phyloP scores from a whole-genome alignment of 2,113 vertebrate species.

The Rhombomys opimus region DNA sequence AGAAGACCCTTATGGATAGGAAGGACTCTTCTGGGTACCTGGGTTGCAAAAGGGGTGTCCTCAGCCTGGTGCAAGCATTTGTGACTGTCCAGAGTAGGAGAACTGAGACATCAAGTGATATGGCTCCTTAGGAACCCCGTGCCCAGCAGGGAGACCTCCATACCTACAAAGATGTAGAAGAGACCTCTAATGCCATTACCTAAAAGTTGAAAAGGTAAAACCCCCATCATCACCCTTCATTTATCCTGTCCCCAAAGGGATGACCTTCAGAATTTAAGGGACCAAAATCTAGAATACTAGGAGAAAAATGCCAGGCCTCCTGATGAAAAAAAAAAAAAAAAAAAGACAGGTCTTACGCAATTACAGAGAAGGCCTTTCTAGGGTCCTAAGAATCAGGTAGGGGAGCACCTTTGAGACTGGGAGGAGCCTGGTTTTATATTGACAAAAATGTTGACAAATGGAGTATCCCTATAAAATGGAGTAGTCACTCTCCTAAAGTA shows the following conservation, averaged over 20 bases:
- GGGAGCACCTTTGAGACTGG: not conserved
- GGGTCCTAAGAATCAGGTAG: slow-evolving; percentile 5
- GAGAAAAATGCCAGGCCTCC: not conserved
- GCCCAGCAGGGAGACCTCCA: not conserved
- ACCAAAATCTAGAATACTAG: slow-evolving; percentile 35
- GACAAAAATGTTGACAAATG: not conserved
- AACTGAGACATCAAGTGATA: not conserved
- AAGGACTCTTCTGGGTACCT: not conserved
- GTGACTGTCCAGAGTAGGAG: not conserved
- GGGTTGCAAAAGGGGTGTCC: slow-evolving; percentile 28
- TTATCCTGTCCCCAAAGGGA: not conserved
- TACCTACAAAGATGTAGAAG: not conserved
- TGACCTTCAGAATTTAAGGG: slow-evolving; percentile 51
- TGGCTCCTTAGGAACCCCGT: not conserved
- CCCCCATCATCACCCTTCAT: not conserved
- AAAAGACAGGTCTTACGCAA: not conserved
- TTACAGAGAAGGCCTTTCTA: not conserved
- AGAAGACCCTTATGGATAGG: slow-evolving; percentile 2
- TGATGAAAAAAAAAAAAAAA: not conserved
- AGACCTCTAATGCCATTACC: slow-evolving; percentile 36
- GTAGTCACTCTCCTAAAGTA: slow-evolving; percentile 6
- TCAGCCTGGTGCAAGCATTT: not conserved
- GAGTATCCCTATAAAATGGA: not conserved
- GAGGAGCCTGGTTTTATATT: not conserved
- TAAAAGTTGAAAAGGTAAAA: slow-evolving; percentile 40